Percentiles rank a stretch among this genome's conserved stretches.
Conservation (phyloP, 2,113 vertebrate genomes). For the Colistium nudipinnis region DNA sequence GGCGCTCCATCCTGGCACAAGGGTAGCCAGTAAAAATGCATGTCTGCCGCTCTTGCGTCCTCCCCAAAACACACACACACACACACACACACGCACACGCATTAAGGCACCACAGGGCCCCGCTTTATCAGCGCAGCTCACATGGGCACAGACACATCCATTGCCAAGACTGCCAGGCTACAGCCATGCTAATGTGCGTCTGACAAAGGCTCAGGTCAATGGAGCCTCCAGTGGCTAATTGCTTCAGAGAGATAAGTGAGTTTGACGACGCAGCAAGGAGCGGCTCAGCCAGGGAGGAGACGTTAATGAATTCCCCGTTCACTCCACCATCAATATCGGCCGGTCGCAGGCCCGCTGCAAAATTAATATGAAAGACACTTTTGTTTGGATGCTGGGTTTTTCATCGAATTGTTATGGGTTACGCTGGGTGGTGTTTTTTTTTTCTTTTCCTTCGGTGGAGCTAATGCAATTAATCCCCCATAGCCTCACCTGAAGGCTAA, state of each 20-base stretch:
- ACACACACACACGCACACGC: conserved; percentile 8
- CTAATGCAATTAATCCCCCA: conserved; percentile 74
- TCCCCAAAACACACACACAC: conserved; percentile 12
- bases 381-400: conserved; percentile 72
- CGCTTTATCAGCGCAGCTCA: conserved; percentile 81
- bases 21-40: conserved; percentile 57
- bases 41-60: conserved; percentile 18
- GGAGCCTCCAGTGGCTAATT: conserved; percentile 84
- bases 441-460: conserved; percentile 58
- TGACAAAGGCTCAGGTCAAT: conserved; percentile 82
- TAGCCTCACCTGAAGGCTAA: conserved; percentile 59
- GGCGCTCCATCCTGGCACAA: conserved; percentile 15
- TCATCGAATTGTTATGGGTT: conserved; percentile 71
- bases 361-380: conserved; percentile 79
- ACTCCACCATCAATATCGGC: conserved; percentile 76
- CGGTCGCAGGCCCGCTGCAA: conserved; percentile 65
- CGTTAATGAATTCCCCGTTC: conserved; percentile 76
- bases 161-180: conserved; percentile 72
- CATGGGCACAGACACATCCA: conserved; percentile 73
- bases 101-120: conserved; percentile 50
- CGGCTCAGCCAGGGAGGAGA: conserved; percentile 60
- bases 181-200: conserved; percentile 76
- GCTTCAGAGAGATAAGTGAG: conserved; percentile 83
- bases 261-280: conserved; percentile 76
- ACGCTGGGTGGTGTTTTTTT: conserved; percentile 64